Conservation (phyloP, 2,888 invertebrate species). For the Masnerella sp. region DNA sequence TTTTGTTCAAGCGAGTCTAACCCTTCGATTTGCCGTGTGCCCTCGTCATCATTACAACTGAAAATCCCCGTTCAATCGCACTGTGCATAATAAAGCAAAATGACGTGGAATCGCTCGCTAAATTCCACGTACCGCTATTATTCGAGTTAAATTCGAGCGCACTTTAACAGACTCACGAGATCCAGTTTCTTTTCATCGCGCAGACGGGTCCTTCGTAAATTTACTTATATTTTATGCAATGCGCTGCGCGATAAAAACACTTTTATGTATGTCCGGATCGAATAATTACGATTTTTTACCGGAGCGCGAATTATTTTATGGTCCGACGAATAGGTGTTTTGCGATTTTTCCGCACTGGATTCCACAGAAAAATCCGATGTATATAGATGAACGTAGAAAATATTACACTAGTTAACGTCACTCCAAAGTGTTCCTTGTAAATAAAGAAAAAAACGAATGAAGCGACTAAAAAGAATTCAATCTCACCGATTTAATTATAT, state of each 20-base stretch:
- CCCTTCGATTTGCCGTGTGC: slow-evolving; percentile 39
- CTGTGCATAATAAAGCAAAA: slow-evolving; percentile 61
- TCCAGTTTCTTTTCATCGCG: slow-evolving; percentile 8
- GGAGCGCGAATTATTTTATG: neutral
- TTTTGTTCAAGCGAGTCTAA: slow-evolving; percentile 43
- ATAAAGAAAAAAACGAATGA: too few relatives aligned
- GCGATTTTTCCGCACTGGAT: too few relatives aligned
- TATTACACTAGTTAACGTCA: too few relatives aligned
- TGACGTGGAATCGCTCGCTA: slow-evolving; percentile 54
- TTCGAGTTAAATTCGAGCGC: slow-evolving; percentile 47
- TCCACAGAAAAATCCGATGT: too few relatives aligned
- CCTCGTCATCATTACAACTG: slow-evolving; percentile 50
- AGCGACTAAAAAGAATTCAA: too few relatives aligned
- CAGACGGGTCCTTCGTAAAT: neutral
- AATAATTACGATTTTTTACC: slow-evolving; percentile 1
- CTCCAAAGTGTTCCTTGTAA: too few relatives aligned
- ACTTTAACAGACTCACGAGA: slow-evolving; percentile 40
- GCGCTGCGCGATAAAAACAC: slow-evolving; percentile 5
- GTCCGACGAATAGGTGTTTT: too few relatives aligned
- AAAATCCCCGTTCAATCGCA: slow-evolving; percentile 54
- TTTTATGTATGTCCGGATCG: neutral
- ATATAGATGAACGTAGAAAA: too few relatives aligned
- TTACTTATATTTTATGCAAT: slow-evolving; percentile 25
- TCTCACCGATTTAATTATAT: too few relatives aligned
- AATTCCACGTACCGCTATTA: slow-evolving; percentile 56